These are phyloP conservation scores for Oryzaephilus surinamensis DNA, from an alignment of 1,140 invertebrate species.

Conservation along the genomic window DNA sequence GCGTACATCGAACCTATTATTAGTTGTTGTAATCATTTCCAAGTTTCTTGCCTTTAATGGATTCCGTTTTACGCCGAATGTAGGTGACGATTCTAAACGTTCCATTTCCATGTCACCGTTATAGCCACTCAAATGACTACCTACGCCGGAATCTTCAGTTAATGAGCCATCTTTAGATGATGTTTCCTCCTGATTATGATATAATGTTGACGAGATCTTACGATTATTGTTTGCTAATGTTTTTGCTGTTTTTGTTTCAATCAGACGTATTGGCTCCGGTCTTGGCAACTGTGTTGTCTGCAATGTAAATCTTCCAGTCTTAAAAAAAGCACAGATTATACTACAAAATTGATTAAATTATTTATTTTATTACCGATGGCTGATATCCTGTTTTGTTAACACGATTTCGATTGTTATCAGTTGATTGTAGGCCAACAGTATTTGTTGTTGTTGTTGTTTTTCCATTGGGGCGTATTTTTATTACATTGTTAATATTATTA, in stretches of 20 bases:
- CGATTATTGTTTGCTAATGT: slow-evolving; percentile 53
- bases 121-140: slow-evolving; percentile 45
- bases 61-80: slow-evolving; percentile 28
- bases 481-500: slow-evolving; percentile 18
- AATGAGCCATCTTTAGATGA: slow-evolving; percentile 41
- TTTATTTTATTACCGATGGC: slow-evolving; percentile 7
- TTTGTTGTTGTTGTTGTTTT: too few species aligned
- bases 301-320: slow-evolving; percentile 53
- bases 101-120: slow-evolving; percentile 26
- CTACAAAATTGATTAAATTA: neutral
- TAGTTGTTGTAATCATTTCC: slow-evolving; percentile 46
- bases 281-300: slow-evolving; percentile 60
- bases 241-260: slow-evolving; percentile 60
- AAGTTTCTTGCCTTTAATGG: slow-evolving; percentile 42
- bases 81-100: slow-evolving; percentile 30
- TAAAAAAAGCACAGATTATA: neutral
- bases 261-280: slow-evolving; percentile 55
- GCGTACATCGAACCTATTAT: slow-evolving; percentile 47
- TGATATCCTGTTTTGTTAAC: slow-evolving; percentile 6
- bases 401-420: slow-evolving; percentile 18
- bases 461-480: slow-evolving; percentile 14
- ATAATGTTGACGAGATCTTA: too few species aligned
- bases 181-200: too few species aligned
- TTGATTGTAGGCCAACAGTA: too few species aligned
- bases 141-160: slow-evolving; percentile 51